Percentiles rank a stretch among this genome's conserved stretches.
These are phyloP conservation scores for Eumeta japonica DNA, from an alignment of 1,140 invertebrate genomes.

Conservation along the genomic window DNA sequence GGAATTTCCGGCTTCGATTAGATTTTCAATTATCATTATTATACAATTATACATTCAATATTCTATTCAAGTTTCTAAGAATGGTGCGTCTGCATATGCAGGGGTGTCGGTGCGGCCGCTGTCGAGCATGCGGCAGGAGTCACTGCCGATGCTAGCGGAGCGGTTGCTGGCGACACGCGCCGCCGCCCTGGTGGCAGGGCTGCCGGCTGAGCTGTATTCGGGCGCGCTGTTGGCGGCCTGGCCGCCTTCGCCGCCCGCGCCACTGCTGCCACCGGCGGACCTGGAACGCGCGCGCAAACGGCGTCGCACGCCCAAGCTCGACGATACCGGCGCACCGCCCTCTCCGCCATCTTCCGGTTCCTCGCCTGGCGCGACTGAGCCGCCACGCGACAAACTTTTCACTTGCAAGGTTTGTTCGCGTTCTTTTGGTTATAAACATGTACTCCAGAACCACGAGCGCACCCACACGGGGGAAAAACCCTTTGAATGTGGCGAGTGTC, in stretches of 20 bases:
- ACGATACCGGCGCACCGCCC: slow-evolving; percentile 32
- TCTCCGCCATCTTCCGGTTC: slow-evolving; percentile 49
- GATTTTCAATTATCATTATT: no score
- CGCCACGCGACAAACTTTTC: slow-evolving; percentile 76
- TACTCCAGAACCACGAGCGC: slow-evolving; percentile 92
- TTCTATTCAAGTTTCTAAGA: no score
- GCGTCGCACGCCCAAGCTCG: slow-evolving; percentile 41
- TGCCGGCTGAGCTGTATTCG: slow-evolving; percentile 51
- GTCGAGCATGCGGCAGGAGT: slow-evolving; percentile 50
- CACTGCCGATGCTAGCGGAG: slow-evolving; percentile 48
- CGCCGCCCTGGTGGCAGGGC: slow-evolving; percentile 47
- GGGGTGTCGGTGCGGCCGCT: slow-evolving; percentile 54
- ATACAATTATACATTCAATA: no score
- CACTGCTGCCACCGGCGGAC: slow-evolving; percentile 41
- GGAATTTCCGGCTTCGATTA: no score
- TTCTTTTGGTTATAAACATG: slow-evolving; percentile 92
- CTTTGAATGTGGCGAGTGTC: slow-evolving; percentile 91
- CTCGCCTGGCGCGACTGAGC: slow-evolving; percentile 54
- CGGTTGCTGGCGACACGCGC: slow-evolving; percentile 47
- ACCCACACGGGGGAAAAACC: slow-evolving; percentile 97
- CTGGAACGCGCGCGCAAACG: slow-evolving; percentile 51
- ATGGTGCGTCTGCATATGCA: no score
- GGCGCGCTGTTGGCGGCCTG: slow-evolving; percentile 48
- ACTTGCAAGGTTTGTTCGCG: slow-evolving; percentile 83
- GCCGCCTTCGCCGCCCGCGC: slow-evolving; percentile 46